A percentile compares a stretch with the other conserved stretches of the same genome.
Evolutionary conservation across 92 coral and sea anemone species (phyloP).

Genomic region (Porites evermanni): DNA sequence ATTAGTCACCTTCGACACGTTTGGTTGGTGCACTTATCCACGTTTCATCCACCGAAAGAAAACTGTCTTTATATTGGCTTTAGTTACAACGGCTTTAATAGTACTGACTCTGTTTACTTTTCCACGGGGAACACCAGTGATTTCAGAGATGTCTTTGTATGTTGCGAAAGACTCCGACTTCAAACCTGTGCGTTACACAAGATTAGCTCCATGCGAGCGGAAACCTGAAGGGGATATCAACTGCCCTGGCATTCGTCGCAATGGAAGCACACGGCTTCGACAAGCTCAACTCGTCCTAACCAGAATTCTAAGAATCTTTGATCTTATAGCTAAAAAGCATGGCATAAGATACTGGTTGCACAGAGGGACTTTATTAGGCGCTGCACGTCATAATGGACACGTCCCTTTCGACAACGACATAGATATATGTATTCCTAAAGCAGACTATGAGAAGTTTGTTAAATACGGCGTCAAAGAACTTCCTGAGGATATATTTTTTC

Average conservation of each 20-base stretch:
- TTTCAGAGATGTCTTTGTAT: background rate
- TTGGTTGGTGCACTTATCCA: too few relatives aligned
- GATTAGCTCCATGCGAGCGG: background rate
- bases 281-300: constrained; percentile 7
- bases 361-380: constrained; percentile 50
- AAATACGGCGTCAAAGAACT: constrained; percentile 27
- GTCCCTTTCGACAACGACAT: constrained; percentile 54
- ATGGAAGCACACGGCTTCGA: constrained; percentile 40
- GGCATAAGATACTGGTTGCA: constrained; percentile 36
- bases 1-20: too few relatives aligned
- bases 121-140: background rate
- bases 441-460: constrained; percentile 35
- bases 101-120: background rate
- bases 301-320: constrained; percentile 38
- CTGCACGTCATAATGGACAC: constrained; percentile 48
- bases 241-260: constrained; percentile 48
- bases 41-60: background rate
- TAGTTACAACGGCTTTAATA: background rate
- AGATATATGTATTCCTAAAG: constrained; percentile 29
- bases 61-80: background rate
- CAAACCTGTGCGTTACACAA: background rate
- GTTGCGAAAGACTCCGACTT: background rate
- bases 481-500: constrained; percentile 54
- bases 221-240: background rate
- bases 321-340: constrained; percentile 43